Base-by-base conservation (phyloP, 2,888 invertebrate species). In the Papilio gigon region DNA sequence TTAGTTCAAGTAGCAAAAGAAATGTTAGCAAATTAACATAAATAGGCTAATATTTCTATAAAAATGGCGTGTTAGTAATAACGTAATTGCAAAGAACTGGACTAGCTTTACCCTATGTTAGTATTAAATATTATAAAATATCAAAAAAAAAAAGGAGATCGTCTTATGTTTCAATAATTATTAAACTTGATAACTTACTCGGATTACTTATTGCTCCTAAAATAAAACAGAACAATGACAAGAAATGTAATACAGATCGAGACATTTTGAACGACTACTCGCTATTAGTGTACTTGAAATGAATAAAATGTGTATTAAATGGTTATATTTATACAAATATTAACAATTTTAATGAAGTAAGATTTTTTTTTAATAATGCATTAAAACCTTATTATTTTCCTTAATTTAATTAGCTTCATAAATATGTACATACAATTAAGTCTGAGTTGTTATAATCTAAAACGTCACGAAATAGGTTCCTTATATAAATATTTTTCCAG, bases 141-240 rank as follows among this genome's bases (percentile, higher is more conserved):
- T n/a, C n/a, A n/a, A 11, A 14, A 37, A 9, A 6, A 37, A 37
- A 4, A 37, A 14, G 11, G 4, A 47, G 2, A n/a, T 22, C 0
- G 22, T 3, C 4, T 22, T 47, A 22, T 12, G 20, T 47, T 11
- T 47, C 11, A 47, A 22, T 20, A 20, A 44, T 17, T 44, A 44
- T 14, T 20, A 44, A 50, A 47, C 6, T 9, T 12, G 6, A 53
- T n/a, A 53, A 53, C 53, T 53, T 53, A 53, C 53, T 53, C 27
- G 53, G 14, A n/a, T 27, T 53, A 53, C n/a, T n/a, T 0, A 27
- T 53, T n/a, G 27, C 53, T 8, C 27, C 27, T 3, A 22, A 27
- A 25, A 27, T 27, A 6, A n/a, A 53, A 50, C 25, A 14, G n/a
- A 27, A 53, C 14, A 27, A 53, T 8, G 53, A n/a, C n/a, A 53